phyloP scores from a whole-genome alignment of 2,113 vertebrate species.

The Lophura nycthemera region DNA sequence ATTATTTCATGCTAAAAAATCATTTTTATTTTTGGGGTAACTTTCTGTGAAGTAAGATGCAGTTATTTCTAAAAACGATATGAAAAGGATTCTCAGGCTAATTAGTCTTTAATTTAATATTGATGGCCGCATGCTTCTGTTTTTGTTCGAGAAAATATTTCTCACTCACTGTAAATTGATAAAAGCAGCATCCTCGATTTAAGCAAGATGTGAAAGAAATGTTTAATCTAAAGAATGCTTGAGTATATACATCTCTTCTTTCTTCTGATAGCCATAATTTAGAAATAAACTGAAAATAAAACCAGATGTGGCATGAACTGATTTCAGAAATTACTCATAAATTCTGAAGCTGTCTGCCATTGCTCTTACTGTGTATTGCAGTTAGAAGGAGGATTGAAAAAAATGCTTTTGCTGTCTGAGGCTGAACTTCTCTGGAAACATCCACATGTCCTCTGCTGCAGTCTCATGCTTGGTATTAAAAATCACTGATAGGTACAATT shows the following conservation, averaged over 20 bases:
- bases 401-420: neutral
- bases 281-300: constrained; percentile 23
- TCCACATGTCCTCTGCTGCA: neutral
- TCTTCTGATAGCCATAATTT: neutral
- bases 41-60: neutral
- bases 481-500: neutral
- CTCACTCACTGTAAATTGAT: neutral
- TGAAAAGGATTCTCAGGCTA: neutral
- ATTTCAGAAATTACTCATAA: neutral
- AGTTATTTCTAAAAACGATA: neutral
- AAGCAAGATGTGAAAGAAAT: neutral
- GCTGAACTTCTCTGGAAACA: neutral
- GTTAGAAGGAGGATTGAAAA: neutral
- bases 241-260: neutral
- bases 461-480: neutral
- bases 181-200: neutral
- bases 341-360: neutral
- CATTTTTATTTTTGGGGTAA: neutral
- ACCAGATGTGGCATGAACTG: neutral
- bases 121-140: neutral
- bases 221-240: neutral
- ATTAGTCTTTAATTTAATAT: neutral
- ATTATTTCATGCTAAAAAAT: neutral
- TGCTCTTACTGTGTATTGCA: neutral
- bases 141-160: neutral